Base-by-base conservation (phyloP, 2,113 vertebrate genomes). In the Jacana jacana region DNA sequence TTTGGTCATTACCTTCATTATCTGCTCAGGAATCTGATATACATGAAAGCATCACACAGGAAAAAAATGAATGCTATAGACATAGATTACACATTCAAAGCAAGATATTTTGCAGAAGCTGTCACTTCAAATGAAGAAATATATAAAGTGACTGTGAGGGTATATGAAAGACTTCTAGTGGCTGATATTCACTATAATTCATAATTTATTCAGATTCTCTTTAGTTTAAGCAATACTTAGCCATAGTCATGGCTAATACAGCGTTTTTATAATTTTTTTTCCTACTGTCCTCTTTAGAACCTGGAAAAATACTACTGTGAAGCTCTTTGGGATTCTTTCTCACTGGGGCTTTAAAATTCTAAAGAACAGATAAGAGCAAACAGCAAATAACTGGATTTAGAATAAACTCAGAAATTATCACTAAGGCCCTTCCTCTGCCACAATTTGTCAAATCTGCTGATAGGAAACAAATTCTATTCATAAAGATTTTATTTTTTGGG, bases 381-480 rank as follows among this genome's bases (percentile, higher is more conserved):
- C 97, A 98, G 97, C 97, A 98, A 98, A 98, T 98, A 98, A 97
- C 97, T 98, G 98, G 98, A 97, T 98, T 98, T 98, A 98, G 98
- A 99, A 98, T 98, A 99, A 99, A 99, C 98, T 97, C 93, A 97
- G 98, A 99, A 98, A 99, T 99, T 98, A 99, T 99, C 98, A 58
- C 98, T 95, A 88, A 97, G 94, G 98, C 97, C 98, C 97, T 98
- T 98, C 98, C 98, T 98, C 98, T 98, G 98, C 98, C 98, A 99
- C 98, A 98, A 99, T 99, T 99, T 99, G 98, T 99, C 99, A 99
- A 99, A 98, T 98, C 98, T 97, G 97, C 98, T 99, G 99, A 99
- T 99, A 99, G 98, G 98, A 99, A 99, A 98, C 98, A 99, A 99
- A 99, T 99, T 99, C 98, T 99, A 98, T 99, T 99, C 99, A 99